Percentiles rank a stretch among this genome's conserved stretches.
phyloP scores from a whole-genome alignment of 2,888 invertebrate genomes.

The Tortricodes alternella region DNA sequence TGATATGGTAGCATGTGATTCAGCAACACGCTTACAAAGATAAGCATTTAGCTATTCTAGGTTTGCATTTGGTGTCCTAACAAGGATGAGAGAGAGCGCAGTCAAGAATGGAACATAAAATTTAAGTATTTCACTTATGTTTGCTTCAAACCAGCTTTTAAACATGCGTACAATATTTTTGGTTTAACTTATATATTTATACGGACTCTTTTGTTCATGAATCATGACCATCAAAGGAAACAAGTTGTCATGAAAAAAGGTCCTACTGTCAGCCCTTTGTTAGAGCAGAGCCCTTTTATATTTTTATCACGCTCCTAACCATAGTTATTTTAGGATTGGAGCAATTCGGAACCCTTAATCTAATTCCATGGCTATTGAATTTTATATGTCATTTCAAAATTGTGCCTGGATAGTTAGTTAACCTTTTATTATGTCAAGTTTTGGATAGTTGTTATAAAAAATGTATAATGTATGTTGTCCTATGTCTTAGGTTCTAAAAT shows the following conservation, averaged over 20 bases:
- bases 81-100: neutral
- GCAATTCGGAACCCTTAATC: neutral
- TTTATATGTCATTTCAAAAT: no score
- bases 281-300: constrained; percentile 43
- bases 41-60: constrained; percentile 6
- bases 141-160: no score
- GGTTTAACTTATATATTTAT: no score
- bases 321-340: constrained; percentile 11
- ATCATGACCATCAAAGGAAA: constrained; percentile 5
- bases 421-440: no score
- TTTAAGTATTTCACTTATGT: no score
- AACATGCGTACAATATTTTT: no score
- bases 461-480: no score
- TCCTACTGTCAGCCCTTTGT: constrained; percentile 41
- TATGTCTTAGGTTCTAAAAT: no score
- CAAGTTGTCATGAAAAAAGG: constrained; percentile 40
- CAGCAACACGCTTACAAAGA: neutral
- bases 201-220: neutral
- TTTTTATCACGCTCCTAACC: constrained; percentile 42
- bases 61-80: constrained; percentile 3
- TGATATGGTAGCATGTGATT: constrained; percentile 1
- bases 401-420: no score
- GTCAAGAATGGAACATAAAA: neutral
- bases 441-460: no score
- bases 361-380: neutral